A percentile compares a stretch with the other conserved stretches of the same genome.
Conservation (phyloP, 2,888 invertebrate species). For the Terebella lapidaria region DNA sequence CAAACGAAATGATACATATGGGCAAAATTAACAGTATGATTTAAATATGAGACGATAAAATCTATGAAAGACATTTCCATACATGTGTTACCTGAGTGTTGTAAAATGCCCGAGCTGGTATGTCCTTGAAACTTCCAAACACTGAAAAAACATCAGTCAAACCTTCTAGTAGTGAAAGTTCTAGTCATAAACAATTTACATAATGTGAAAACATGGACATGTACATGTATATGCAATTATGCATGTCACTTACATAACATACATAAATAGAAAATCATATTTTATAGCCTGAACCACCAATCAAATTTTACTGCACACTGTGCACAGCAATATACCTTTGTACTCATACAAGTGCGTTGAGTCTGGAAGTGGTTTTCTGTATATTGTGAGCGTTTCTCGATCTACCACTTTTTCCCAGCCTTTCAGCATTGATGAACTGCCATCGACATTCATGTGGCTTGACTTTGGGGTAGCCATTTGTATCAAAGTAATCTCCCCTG, state of each 20-base stretch:
- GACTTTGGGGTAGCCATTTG: neutral
- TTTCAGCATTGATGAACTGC: no score
- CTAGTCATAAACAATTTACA: no score
- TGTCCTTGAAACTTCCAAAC: constrained; percentile 52
- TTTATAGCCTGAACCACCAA: no score
- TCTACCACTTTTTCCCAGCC: neutral
- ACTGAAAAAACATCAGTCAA: no score
- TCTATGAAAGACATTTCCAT: neutral
- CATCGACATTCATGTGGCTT: no score
- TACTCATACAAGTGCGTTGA: neutral
- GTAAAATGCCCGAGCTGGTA: constrained; percentile 53
- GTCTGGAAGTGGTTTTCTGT: neutral
- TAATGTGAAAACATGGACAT: no score
- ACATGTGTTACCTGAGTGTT: constrained; percentile 45
- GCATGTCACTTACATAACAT: no score
- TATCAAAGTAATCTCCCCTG: neutral
- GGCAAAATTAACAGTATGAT: neutral
- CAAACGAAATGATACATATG: neutral
- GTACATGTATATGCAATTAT: no score
- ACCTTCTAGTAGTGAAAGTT: no score
- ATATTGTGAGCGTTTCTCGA: neutral
- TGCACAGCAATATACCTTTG: neutral
- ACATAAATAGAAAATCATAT: no score
- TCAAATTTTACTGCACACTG: no score
- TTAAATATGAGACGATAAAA: neutral